These are phyloP conservation scores for Ptychoptera contaminata DNA, from an alignment of 2,888 invertebrate genomes.

Conservation along the genomic window DNA sequence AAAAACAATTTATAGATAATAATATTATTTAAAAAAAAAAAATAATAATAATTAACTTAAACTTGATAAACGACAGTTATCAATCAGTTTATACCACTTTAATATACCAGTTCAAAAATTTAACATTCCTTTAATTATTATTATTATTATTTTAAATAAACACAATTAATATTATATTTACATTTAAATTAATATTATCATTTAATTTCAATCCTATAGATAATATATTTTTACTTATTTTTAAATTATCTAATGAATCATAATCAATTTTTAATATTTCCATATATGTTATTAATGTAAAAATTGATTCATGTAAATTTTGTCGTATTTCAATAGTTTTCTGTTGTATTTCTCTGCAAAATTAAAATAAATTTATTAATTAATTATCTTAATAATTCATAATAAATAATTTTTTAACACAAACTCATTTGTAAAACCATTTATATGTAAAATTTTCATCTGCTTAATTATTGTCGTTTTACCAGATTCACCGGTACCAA, in stretches of 20 bases:
- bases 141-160: background rate
- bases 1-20: too few species aligned
- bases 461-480: constrained; percentile 78
- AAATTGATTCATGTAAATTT: constrained; percentile 63
- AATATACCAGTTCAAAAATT: too few species aligned
- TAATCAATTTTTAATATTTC: constrained; percentile 34
- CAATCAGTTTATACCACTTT: background rate
- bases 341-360: constrained; percentile 50
- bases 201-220: constrained; percentile 37
- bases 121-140: too few species aligned
- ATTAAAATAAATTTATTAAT: constrained; percentile 6
- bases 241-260: constrained; percentile 27
- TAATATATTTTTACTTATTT: constrained; percentile 33
- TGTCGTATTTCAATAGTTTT: constrained; percentile 49
- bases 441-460: constrained; percentile 71
- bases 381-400: background rate
- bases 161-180: constrained; percentile 19
- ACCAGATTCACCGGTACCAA: constrained; percentile 67
- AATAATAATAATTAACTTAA: too few species aligned
- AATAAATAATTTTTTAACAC: too few species aligned
- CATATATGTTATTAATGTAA: constrained; percentile 46
- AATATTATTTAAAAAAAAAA: background rate
- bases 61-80: too few species aligned
- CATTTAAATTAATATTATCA: constrained; percentile 36
- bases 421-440: constrained; percentile 59